Base-by-base conservation (phyloP, 2,113 vertebrate species). In the Kryptolebias marmoratus region DNA sequence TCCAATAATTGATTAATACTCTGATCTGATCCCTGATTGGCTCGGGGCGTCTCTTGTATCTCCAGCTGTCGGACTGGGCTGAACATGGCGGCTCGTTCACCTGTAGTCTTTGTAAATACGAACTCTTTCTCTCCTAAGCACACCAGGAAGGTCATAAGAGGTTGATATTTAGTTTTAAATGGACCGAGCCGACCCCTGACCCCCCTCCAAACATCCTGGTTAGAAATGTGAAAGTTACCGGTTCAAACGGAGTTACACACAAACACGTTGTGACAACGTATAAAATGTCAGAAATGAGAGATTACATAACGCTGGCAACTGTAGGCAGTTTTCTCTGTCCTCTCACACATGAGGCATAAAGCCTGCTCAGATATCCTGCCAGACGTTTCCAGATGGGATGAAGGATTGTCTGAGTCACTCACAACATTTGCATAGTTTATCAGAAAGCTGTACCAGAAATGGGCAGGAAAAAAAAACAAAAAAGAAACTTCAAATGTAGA, bases 381-480 rank as follows among this genome's bases (percentile, higher is more conserved):
- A 87, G 77, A 79, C 71, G 64, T 70, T 82, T 36, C 81, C 87
- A 87, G 84, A 88, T 84, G 76, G 76, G 53, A 80, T 80, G 59
- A 66, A 71, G 49, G 75, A 84, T 32, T 44, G 4, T 69, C 82
- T 84, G 79, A 87, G 63, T 87, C 85, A 77, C 83, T 60, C 5
- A 57, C 82, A 79, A 70, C 77, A 85, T 87, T 83, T 85, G 78
- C 79, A 83, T 75, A 75, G 79, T 22, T 65, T 39, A 57, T 80
- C 64, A 57, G n/a, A 67, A 71, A 67, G 58, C 42, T 28, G 49
- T 31, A 73, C 57, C 71, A 71, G 66, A 75, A 73, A 80, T 1
- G 30, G 59, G 45, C 1, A 18, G 1, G 39, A 8, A 9, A 9
- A 10, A 9, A 9, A 10, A 42, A 42, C 3, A 36, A 36, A 36